Evolutionary conservation across 2,797 vertebrate species (phyloP).

Genomic region (Oreochromis mossambicus): DNA sequence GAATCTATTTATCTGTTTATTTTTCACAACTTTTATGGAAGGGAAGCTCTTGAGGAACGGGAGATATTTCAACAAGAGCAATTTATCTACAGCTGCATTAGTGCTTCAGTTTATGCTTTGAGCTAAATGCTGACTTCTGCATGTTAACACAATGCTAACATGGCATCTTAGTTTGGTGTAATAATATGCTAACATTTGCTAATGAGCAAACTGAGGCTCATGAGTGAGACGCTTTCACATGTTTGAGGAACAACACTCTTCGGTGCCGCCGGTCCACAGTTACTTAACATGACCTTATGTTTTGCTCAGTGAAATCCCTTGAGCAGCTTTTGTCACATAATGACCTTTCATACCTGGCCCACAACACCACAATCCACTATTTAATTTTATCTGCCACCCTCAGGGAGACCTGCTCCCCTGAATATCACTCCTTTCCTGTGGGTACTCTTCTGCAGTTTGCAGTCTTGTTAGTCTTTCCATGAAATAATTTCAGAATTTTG

Average conservation of each 20-base stretch:
- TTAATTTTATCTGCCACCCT: conserved; percentile 65
- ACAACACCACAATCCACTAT: conserved; percentile 45
- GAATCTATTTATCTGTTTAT: neutral
- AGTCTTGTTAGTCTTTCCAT: conserved; percentile 34
- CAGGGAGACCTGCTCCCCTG: conserved; percentile 45
- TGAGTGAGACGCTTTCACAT: conserved; percentile 17
- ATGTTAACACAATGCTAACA: neutral
- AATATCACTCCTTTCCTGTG: conserved; percentile 58
- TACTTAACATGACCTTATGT: conserved; percentile 67
- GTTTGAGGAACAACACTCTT: conserved; percentile 36
- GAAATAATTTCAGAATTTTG: conserved; percentile 43
- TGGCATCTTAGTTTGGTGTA: neutral
- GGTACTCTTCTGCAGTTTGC: conserved; percentile 29
- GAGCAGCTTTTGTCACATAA: conserved; percentile 63
- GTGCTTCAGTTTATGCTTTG: neutral
- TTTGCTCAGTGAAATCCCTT: conserved; percentile 59
- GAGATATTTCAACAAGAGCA: neutral
- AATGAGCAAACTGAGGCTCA: conserved; percentile 10
- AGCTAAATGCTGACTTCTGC: neutral
- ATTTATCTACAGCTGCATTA: neutral
- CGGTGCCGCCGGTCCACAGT: conserved; percentile 27
- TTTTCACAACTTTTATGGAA: neutral
- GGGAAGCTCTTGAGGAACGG: neutral
- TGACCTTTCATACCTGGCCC: conserved; percentile 72
- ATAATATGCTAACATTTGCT: neutral